Evolutionary conservation across 2,888 invertebrate genomes (phyloP), one percentile per base, ranked within the genome.

Genomic region (Drosophila meridionalis): DNA sequence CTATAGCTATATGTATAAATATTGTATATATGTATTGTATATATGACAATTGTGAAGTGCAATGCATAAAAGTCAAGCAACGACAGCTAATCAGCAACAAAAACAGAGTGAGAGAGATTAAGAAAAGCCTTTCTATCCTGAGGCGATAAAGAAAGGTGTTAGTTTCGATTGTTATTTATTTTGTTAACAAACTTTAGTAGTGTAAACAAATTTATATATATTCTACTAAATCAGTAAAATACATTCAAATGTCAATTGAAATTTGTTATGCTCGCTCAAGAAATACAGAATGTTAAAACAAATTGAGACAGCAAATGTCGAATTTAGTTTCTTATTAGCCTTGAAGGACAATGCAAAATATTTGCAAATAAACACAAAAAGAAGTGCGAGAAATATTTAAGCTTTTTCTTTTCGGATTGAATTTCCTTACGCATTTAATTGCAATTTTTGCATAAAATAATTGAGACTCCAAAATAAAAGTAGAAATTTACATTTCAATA

Each of bases 31-130:
- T 42, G 7, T 43, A 43, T 20, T 43, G 20, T 43, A 20, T 53
- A 47, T 72, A 79, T 76, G 79, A 76, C 63, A 78, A 78, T 43
- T 72, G 64, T 48, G 43, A 62, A 47, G 59, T 47, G 55, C 57
- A 34, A 70, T 66, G 32, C 52, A 69, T 38, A 50, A 48, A 61
- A 66, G 47, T 53, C 12, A 58, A 8, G 40, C 43, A 40, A 30
- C 52, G 11, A 40, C n/a, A 59, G 42, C 62, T 78, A 67, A 74
- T 78, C 64, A 75, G 42, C 32, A 48, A 47, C 28, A 40, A 26
- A 28, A 12, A 28, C 38, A 34, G 5, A 50, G 5, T 1, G 30
- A 7, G 4, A 12, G 30, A 12, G n/a, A 12, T 12, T 7, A 30
- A 30, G 30, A 0, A 1, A n/a, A 50, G 50, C n/a, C 32, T 20